Percentiles rank a stretch among this genome's conserved stretches.
Evolutionary conservation across 1,140 invertebrate species (phyloP).

Genomic region (Plodia interpunctella): DNA sequence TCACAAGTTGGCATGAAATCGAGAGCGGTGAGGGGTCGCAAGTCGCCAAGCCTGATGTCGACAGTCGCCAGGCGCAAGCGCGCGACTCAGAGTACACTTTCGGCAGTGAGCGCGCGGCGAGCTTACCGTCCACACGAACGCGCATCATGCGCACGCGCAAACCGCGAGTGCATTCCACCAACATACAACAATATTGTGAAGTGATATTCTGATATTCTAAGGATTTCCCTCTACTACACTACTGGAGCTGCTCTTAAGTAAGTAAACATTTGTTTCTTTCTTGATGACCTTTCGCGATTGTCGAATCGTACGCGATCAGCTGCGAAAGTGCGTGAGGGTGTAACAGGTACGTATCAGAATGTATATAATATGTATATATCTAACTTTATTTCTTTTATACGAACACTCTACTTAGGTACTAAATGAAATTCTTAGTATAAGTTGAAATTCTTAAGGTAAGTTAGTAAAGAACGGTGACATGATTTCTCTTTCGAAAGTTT

Average conservation of each 20-base stretch:
- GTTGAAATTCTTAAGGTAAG: not conserved
- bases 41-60: slow-evolving; percentile 19
- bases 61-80: slow-evolving; percentile 13
- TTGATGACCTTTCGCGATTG: not conserved
- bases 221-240: slow-evolving; percentile 35
- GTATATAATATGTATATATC: not conserved
- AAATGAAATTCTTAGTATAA: not conserved
- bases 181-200: slow-evolving; percentile 50
- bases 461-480: slow-evolving; percentile 11
- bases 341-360: not conserved
- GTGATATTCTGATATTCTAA: slow-evolving; percentile 52
- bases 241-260: slow-evolving; percentile 15
- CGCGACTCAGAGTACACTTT: not conserved
- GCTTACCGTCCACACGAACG: slow-evolving; percentile 43
- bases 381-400: too few species aligned
- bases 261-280: slow-evolving; percentile 14
- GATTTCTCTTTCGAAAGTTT: slow-evolving; percentile 65
- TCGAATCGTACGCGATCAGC: slow-evolving; percentile 45
- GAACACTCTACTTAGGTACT: not conserved
- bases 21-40: slow-evolving; percentile 35
- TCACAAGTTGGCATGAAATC: slow-evolving; percentile 33
- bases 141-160: slow-evolving; percentile 46
- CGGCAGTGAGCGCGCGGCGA: slow-evolving; percentile 57
- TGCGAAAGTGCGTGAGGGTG: slow-evolving; percentile 51
- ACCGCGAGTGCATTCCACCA: slow-evolving; percentile 46